Evolutionary conservation across 2,888 invertebrate genomes (phyloP).

Genomic region (Agrotis exclamationis): DNA sequence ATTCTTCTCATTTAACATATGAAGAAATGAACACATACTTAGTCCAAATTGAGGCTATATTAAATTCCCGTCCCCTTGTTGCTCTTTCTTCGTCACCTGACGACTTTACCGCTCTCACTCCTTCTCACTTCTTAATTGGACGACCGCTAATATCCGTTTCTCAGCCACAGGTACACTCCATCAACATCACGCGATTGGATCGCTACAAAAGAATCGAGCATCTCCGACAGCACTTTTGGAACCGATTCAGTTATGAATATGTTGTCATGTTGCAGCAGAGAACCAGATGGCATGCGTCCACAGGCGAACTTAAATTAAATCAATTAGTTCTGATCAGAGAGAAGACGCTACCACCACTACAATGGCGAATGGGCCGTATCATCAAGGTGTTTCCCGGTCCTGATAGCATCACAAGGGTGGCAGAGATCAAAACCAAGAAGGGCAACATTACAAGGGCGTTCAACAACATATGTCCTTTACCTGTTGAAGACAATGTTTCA

Average conservation of each 20-base stretch:
- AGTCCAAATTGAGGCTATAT: slow-evolving; percentile 10
- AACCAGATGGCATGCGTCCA: slow-evolving; percentile 7
- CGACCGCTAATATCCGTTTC: slow-evolving; percentile 16
- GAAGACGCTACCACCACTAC: slow-evolving; percentile 1
- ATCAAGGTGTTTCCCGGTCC: slow-evolving; percentile 3
- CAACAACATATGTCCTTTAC: slow-evolving; percentile 4
- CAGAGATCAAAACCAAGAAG: slow-evolving; percentile 1
- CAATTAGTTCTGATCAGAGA: slow-evolving; percentile 8
- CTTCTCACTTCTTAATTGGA: slow-evolving; percentile 10
- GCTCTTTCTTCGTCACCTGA: slow-evolving; percentile 11
- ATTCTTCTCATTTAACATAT: slow-evolving; percentile 9
- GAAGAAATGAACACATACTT: slow-evolving; percentile 20
- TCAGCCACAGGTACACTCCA: slow-evolving; percentile 11
- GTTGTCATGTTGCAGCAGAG: background rate
- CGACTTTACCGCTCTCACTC: slow-evolving; percentile 3
- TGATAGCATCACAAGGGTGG: slow-evolving; percentile 1
- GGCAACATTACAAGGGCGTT: background rate
- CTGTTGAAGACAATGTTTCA: slow-evolving; percentile 3
- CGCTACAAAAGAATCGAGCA: slow-evolving; percentile 10
- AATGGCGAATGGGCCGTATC: slow-evolving; percentile 1
- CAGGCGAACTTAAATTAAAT: slow-evolving; percentile 1
- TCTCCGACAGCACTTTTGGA: slow-evolving; percentile 9
- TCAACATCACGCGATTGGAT: slow-evolving; percentile 4
- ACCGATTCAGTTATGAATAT: background rate
- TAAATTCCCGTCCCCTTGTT: slow-evolving; percentile 18